phyloP scores from a whole-genome alignment of 92 coral and sea anemone genomes.

The Bergia sp. region DNA sequence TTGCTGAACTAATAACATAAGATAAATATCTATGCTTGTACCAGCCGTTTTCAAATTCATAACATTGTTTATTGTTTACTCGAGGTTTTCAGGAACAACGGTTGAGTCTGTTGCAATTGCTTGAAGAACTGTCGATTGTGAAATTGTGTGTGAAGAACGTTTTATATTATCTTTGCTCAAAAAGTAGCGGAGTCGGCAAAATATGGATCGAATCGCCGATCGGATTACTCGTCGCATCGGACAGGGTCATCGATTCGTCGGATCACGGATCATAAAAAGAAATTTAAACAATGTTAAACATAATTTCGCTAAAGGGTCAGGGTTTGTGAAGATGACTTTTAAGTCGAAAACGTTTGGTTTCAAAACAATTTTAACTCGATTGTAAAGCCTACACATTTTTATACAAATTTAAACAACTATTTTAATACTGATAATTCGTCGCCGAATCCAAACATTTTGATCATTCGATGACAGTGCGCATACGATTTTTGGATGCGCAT shows the following conservation, averaged over 20 bases:
- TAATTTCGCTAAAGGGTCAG: too few species aligned
- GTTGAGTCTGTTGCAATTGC: slow-evolving; percentile 11
- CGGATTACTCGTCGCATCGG: background rate
- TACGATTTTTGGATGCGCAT: too few species aligned
- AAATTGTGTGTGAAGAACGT: too few species aligned
- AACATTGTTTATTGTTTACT: background rate
- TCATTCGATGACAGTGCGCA: background rate
- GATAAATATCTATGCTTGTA: slow-evolving; percentile 3
- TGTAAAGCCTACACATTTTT: too few species aligned
- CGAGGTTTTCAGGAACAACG: slow-evolving; percentile 2
- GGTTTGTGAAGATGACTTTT: too few species aligned
- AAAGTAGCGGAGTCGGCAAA: background rate
- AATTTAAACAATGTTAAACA: too few species aligned
- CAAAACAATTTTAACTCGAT: too few species aligned
- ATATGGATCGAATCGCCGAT: background rate
- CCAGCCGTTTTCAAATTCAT: slow-evolving; percentile 3
- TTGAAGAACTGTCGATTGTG: slow-evolving; percentile 10
- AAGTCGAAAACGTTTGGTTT: too few species aligned
- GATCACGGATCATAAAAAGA: background rate
- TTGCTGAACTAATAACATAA: slow-evolving; percentile 8
- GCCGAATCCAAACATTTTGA: background rate
- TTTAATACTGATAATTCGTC: background rate
- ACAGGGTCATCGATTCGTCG: background rate
- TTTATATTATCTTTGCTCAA: background rate
- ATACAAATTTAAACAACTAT: background rate